A percentile compares a stretch with the other conserved stretches of the same genome.
Conservation (phyloP, 1,140 invertebrate species). For the Sminthurides bifidus region DNA sequence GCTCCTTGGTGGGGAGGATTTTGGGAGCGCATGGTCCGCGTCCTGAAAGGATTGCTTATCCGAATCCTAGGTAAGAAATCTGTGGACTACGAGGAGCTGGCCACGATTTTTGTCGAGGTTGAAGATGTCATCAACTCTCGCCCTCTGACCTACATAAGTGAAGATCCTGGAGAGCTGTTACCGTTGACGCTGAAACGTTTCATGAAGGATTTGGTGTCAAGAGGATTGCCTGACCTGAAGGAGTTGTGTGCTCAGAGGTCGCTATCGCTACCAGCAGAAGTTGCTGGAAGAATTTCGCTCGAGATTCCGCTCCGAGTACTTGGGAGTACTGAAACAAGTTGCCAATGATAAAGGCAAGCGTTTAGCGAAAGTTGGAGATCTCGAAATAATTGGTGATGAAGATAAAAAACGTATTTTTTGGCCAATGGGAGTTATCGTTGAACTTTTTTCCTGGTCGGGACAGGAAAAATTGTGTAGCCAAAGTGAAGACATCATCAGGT, state of each 20-base stretch:
- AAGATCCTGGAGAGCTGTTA: conserved; percentile 27
- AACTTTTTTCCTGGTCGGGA: neutral
- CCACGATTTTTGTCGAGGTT: conserved; percentile 34
- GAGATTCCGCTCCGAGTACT: neutral
- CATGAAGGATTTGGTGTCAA: conserved; percentile 5
- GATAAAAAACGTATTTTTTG: neutral
- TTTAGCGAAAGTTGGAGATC: neutral
- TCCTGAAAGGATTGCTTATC: conserved; percentile 20
- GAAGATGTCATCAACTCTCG: conserved; percentile 35
- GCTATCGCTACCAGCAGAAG: neutral
- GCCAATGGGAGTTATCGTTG: neutral
- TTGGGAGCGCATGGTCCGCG: conserved; percentile 33
- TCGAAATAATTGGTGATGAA: neutral
- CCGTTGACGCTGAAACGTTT: conserved; percentile 32
- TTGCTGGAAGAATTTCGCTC: neutral
- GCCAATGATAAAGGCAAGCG: neutral
- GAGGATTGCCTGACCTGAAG: neutral
- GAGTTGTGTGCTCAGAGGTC: neutral
- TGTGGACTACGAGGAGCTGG: conserved; percentile 34
- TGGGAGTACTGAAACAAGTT: neutral
- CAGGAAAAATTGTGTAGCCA: neutral
- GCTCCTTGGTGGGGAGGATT: conserved; percentile 35
- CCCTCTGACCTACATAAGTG: too few species aligned
- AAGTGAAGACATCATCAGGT: neutral
- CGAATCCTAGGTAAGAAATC: conserved; percentile 31